phyloP scores from a whole-genome alignment of 2,113 vertebrate species.

The Poeciliopsis occidentalis region DNA sequence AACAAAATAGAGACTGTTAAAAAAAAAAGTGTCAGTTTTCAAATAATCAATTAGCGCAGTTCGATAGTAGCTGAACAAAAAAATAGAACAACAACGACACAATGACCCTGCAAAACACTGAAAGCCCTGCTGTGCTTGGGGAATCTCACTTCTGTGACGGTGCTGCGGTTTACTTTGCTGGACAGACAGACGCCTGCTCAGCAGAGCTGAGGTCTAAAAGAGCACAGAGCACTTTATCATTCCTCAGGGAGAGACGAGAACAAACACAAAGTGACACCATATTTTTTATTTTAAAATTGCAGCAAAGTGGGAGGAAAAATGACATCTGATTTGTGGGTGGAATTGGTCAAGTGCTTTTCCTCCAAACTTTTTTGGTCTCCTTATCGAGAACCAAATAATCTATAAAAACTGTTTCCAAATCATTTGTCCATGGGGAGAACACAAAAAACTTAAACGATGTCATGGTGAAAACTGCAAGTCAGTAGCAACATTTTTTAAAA shows the following conservation, averaged over 20 bases:
- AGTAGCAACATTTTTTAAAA: too few relatives aligned
- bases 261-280: conserved; percentile 65
- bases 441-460: not conserved
- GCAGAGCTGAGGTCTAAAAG: too few relatives aligned
- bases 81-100: too few relatives aligned
- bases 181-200: too few relatives aligned
- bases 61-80: not conserved
- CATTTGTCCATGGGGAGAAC: not conserved
- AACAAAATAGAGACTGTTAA: too few relatives aligned
- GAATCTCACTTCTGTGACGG: too few relatives aligned
- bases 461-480: too few relatives aligned
- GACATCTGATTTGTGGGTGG: conserved; percentile 41
- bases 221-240: too few relatives aligned
- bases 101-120: too few relatives aligned
- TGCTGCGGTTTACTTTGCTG: too few relatives aligned
- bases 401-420: too few relatives aligned
- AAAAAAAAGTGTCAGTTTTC: not conserved
- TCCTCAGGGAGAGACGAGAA: conserved; percentile 47
- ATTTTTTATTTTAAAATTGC: conserved; percentile 31
- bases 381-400: not conserved
- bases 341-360: conserved; percentile 9
- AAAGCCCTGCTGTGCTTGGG: too few relatives aligned
- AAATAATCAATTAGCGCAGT: not conserved
- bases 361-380: not conserved
- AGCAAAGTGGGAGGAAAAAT: conserved; percentile 19